Evolutionary conservation across 2,113 vertebrate genomes (phyloP), one percentile per base, ranked within the genome.

Genomic region (Apus apus): DNA sequence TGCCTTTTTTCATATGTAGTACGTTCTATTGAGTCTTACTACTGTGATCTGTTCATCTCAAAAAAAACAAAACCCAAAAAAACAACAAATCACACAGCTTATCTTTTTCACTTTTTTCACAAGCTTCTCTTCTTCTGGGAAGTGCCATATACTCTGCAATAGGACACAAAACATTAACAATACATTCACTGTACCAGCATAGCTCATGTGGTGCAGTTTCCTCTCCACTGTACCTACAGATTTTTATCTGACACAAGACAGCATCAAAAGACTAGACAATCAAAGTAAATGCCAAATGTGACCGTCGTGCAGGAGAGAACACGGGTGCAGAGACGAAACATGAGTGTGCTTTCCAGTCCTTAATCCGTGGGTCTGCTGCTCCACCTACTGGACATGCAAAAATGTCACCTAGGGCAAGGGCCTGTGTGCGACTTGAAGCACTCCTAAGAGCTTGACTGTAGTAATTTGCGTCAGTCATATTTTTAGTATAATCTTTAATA

Each of bases 381-480:
- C 96, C 97, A 87, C 51, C 97, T 96, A 66, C 94, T 96, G 97
- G 96, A 8, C 85, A 76, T 15, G 23, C 23, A 30, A 68, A 78
- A 54, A 19, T 12, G 18, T 40, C 79, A 75, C 13, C 19, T 48
- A n/a, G 9, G 34, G 32, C 48, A 66, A 22, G 0, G 10, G 10
- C 36, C 17, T 10, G 15, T 0, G 1, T 22, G 43, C 51, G 14
- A 26, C 15, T 9, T 11, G 56, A 43, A 76, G 34, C 10, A 5
- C 32, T 32, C 40, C 6, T 2, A n/a, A 16, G 4, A 46, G 10
- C 22, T 32, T 23, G 25, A 27, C 8, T 11, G 5, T 38, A 76
- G 36, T 29, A 29, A 15, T 56, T 58, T 20, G 36, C 43, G 2
- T 6, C 27, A 36, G 15, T 4, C 20, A 38, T 26, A n/a, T 48